Conservation (phyloP, 2,888 invertebrate species). For the Arrhopalites spinosus region DNA sequence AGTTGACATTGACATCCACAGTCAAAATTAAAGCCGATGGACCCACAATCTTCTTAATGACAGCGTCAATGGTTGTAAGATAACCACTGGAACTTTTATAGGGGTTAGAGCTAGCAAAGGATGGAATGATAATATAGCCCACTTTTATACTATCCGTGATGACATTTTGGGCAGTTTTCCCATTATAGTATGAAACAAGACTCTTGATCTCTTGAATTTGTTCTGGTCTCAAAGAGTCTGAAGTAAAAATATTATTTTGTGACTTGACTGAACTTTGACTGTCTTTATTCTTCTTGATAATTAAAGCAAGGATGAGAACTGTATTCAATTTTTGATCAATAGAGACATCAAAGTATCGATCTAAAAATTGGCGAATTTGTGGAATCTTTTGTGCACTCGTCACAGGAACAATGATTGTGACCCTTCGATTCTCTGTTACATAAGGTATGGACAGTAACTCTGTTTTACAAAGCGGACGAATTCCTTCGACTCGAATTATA, state of each 20-base stretch:
- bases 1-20: slow-evolving; percentile 71
- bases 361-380: slow-evolving; percentile 59
- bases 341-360: slow-evolving; percentile 38
- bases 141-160: slow-evolving; percentile 52
- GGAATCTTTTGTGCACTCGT: slow-evolving; percentile 66
- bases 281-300: not conserved
- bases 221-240: not conserved
- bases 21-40: slow-evolving; percentile 75
- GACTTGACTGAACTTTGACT: not conserved
- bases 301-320: slow-evolving; percentile 32
- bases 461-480: slow-evolving; percentile 82
- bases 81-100: not conserved
- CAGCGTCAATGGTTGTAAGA: slow-evolving; percentile 34
- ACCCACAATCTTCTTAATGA: slow-evolving; percentile 60
- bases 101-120: not conserved
- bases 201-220: slow-evolving; percentile 36
- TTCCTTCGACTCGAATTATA: slow-evolving; percentile 65
- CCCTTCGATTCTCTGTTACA: slow-evolving; percentile 88
- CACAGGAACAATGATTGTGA: slow-evolving; percentile 73
- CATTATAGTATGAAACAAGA: slow-evolving; percentile 32
- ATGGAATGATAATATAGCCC: slow-evolving; percentile 38
- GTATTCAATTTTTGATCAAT: slow-evolving; percentile 37
- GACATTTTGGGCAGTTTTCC: not conserved
- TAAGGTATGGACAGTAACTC: slow-evolving; percentile 91
- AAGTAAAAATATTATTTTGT: not conserved